Conservation (phyloP, 2,888 invertebrate genomes). For the Megaustenia siamemsis region DNA sequence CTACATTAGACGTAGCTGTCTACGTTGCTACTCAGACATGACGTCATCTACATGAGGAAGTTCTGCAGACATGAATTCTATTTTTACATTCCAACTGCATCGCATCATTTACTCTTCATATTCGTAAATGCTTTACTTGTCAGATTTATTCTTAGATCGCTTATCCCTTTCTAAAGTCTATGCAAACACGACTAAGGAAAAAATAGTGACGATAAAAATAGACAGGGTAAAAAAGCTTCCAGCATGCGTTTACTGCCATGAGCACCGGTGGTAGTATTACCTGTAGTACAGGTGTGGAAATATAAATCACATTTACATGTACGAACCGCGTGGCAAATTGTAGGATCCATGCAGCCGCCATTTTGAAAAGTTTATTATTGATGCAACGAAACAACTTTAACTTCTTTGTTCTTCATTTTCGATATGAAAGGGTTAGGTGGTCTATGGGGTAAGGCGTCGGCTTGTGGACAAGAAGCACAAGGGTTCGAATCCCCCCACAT, state of each 20-base stretch:
- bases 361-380: neutral
- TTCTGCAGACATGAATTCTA: neutral
- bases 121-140: neutral
- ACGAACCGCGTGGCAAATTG: slow-evolving; percentile 3
- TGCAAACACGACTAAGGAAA: neutral
- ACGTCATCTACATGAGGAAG: neutral
- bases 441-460: too few relatives aligned
- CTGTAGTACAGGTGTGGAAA: slow-evolving; percentile 36
- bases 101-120: neutral
- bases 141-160: neutral
- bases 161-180: neutral
- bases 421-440: too few relatives aligned
- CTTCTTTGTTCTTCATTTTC: too few relatives aligned
- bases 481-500: too few relatives aligned
- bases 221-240: neutral
- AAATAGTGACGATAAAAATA: neutral
- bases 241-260: neutral
- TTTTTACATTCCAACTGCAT: neutral
- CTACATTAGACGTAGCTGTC: too few relatives aligned
- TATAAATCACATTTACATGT: slow-evolving; percentile 14
- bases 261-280: slow-evolving; percentile 7
- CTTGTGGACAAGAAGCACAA: too few relatives aligned
- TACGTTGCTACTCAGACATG: neutral
- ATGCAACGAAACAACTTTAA: too few relatives aligned
- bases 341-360: neutral